These are phyloP conservation scores for Dusona sp. DNA, from an alignment of 2,888 invertebrate species.

Conservation along the genomic window DNA sequence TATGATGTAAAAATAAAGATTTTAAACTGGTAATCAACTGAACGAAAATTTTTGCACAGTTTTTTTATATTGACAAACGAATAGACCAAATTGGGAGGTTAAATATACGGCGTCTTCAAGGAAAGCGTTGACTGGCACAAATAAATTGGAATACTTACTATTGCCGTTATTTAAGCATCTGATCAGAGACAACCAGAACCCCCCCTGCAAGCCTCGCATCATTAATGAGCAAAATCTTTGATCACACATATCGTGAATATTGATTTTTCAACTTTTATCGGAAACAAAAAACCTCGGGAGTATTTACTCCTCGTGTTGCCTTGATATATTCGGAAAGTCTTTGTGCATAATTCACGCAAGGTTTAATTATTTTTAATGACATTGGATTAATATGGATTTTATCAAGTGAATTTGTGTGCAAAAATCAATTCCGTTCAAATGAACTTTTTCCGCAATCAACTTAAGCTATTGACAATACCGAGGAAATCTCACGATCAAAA, in stretches of 20 bases:
- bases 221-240: neutral
- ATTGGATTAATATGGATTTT: no score
- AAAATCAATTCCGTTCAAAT: neutral
- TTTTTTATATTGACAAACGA: neutral
- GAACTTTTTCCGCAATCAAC: neutral
- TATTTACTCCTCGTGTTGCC: neutral
- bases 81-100: neutral
- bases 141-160: neutral
- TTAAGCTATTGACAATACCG: neutral
- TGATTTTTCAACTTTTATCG: neutral
- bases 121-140: no score
- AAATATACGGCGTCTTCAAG: neutral
- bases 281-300: neutral
- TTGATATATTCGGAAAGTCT: neutral
- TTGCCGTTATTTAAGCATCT: neutral
- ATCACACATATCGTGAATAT: neutral
- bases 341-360: neutral
- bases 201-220: neutral
- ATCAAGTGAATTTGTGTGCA: neutral
- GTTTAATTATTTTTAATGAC: neutral
- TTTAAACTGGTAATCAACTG: neutral
- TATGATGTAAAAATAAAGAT: neutral
- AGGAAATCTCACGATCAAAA: neutral
- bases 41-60: neutral
- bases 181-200: neutral